These are phyloP conservation scores for Cephus nigrinus DNA, from an alignment of 2,888 invertebrate genomes.

Conservation along the genomic window DNA sequence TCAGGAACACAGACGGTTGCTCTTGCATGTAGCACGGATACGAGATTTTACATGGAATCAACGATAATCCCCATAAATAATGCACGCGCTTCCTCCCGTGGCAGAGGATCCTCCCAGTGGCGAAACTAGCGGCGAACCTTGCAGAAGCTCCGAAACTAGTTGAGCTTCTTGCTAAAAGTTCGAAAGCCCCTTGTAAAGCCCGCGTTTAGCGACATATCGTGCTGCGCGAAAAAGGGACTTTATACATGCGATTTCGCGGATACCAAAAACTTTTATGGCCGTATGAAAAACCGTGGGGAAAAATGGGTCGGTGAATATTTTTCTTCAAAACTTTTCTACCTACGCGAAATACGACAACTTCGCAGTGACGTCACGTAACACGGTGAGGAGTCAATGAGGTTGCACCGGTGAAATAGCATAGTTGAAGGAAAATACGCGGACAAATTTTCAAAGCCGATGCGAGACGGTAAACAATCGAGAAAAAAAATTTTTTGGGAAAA, in stretches of 20 bases:
- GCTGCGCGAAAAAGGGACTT: slow-evolving; percentile 42
- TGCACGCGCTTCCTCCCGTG: slow-evolving; percentile 29
- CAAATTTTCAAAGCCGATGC: background rate
- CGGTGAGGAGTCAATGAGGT: background rate
- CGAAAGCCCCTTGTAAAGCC: slow-evolving; percentile 41
- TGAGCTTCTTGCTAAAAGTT: slow-evolving; percentile 47
- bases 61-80: slow-evolving; percentile 41
- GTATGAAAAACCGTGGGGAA: slow-evolving; percentile 12
- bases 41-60: background rate
- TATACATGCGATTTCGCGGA: slow-evolving; percentile 33
- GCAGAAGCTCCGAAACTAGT: slow-evolving; percentile 34
- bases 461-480: background rate
- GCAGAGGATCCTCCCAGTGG: slow-evolving; percentile 13
- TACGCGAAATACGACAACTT: background rate
- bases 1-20: background rate
- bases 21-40: background rate
- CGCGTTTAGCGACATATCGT: slow-evolving; percentile 44
- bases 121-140: slow-evolving; percentile 30
- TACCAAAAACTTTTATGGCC: slow-evolving; percentile 44
- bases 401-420: background rate
- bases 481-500: background rate
- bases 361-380: background rate
- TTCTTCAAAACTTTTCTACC: background rate
- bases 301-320: slow-evolving; percentile 10
- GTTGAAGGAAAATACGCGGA: background rate